phyloP scores from a whole-genome alignment of 64 coral and sea anemone genomes.

The Montipora sp. region DNA sequence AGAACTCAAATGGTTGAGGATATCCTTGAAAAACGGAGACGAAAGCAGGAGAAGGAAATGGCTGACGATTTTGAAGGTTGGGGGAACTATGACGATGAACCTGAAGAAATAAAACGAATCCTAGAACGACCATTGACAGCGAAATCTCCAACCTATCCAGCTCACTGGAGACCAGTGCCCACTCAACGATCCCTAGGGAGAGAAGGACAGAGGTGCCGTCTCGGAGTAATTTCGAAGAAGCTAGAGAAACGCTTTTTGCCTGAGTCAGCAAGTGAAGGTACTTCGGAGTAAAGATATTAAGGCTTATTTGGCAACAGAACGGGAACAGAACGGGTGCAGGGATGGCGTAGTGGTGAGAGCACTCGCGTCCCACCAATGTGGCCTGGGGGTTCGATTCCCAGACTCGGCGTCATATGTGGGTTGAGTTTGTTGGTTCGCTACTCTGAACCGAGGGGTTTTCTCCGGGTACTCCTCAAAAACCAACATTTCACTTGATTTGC shows the following conservation, averaged over 20 bases:
- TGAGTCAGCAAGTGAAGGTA: slow-evolving; percentile 21
- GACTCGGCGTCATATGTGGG: too few relatives aligned
- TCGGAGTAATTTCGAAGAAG: neutral
- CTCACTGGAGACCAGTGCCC: neutral
- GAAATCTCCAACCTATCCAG: neutral
- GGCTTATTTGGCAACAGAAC: too few relatives aligned
- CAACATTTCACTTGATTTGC: too few relatives aligned
- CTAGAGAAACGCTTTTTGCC: neutral
- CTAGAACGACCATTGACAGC: neutral
- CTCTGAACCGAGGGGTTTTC: too few relatives aligned
- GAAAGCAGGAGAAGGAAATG: neutral
- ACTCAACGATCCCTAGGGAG: neutral
- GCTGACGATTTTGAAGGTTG: slow-evolving; percentile 5
- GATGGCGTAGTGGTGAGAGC: too few relatives aligned
- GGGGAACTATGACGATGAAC: neutral
- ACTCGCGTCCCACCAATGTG: too few relatives aligned
- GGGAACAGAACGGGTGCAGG: too few relatives aligned
- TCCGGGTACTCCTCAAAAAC: too few relatives aligned
- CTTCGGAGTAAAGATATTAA: neutral
- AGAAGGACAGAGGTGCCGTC: neutral
- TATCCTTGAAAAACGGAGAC: neutral
- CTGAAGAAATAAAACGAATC: neutral
- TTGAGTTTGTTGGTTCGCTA: too few relatives aligned
- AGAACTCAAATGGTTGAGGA: slow-evolving; percentile 7
- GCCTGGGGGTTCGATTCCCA: too few relatives aligned